Evolutionary conservation across 2,113 vertebrate genomes (phyloP), one percentile per base, ranked within the genome.

Genomic region (Phylloscopus trochiloides): DNA sequence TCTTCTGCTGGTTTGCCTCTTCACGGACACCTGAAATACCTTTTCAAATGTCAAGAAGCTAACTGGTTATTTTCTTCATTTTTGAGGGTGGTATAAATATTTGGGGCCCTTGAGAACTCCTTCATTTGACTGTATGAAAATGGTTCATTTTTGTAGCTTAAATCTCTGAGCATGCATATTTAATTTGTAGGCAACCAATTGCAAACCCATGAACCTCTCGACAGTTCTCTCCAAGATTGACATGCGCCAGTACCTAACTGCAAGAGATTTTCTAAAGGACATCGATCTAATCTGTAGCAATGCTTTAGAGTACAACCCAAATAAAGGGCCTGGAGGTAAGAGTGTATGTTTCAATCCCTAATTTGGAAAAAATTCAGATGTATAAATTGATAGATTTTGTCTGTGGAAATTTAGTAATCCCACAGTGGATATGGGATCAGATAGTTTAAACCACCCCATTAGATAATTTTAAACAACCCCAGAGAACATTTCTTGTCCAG

Each of bases 281-380:
- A 98, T 99, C 1, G 98, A 99, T 87, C 98, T 99, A 12, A 99
- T 99, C 95, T 98, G 99, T 97, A 98, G 98, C 95, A 99, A 99
- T 77, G 98, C 98, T 36, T 98, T 99, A 12, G 98, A 99, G 87
- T 99, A 99, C 94, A 99, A 99, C 94, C 98, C 99, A 72, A 98
- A 99, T 92, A 98, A 95, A 91, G 98, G 99, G 90, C 98, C 98
- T 85, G 98, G 97, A 97, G 99, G 99, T 99, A 42, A 97, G 94
- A 66, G 54, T 65, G 17, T 25, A 25, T 16, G 59, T 85, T 54
- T 90, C 77, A 62, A 57, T 59, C 36, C 19, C 28, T 50, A 40
- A 32, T 67, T 28, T 80, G 24, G 34, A 85, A 34, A 86, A 47
- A 63, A 3, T 20, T 48, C 16, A 62, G 74, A 54, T 2, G 2